Evolutionary conservation across 23 tunicate genomes (phyloP).

Genomic region (Clavelina lepadiformis): DNA sequence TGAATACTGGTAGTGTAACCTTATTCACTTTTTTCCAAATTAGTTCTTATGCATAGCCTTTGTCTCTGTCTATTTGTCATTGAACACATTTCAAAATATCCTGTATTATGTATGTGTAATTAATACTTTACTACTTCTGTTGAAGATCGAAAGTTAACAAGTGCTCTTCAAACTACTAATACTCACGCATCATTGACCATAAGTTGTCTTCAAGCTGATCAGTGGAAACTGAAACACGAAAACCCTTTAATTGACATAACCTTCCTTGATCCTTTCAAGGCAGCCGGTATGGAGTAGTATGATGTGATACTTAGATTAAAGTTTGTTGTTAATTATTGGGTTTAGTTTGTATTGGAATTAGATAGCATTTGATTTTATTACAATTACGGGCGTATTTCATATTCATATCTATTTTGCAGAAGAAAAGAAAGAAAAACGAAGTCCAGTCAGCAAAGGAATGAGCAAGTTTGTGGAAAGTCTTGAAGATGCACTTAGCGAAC

Average conservation of each 20-base stretch:
- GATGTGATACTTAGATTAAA: too few relatives aligned
- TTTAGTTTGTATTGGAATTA: too few relatives aligned
- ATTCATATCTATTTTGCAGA: too few relatives aligned
- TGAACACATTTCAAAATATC: too few relatives aligned
- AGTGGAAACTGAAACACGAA: constrained; percentile 16
- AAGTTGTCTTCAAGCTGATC: constrained; percentile 23
- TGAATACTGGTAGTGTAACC: too few relatives aligned
- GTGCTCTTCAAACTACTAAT: constrained; percentile 4
- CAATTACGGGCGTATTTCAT: too few relatives aligned
- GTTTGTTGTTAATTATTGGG: too few relatives aligned
- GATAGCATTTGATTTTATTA: too few relatives aligned
- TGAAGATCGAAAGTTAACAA: constrained; percentile 15
- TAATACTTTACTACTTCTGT: not conserved
- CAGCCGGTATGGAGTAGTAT: constrained; percentile 27
- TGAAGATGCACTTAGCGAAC: constrained; percentile 34
- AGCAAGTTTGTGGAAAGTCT: constrained; percentile 15
- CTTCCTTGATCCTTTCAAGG: constrained; percentile 28
- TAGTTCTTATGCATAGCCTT: too few relatives aligned
- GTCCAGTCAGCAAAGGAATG: constrained; percentile 4
- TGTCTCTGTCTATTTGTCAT: too few relatives aligned
- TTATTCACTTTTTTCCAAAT: too few relatives aligned
- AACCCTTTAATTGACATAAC: constrained; percentile 13
- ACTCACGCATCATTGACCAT: constrained; percentile 16
- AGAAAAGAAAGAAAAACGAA: not conserved
- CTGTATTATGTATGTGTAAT: too few relatives aligned